These are phyloP conservation scores for Oreochromis niloticus DNA, from an alignment of 2,113 vertebrate species.

Conservation along the genomic window DNA sequence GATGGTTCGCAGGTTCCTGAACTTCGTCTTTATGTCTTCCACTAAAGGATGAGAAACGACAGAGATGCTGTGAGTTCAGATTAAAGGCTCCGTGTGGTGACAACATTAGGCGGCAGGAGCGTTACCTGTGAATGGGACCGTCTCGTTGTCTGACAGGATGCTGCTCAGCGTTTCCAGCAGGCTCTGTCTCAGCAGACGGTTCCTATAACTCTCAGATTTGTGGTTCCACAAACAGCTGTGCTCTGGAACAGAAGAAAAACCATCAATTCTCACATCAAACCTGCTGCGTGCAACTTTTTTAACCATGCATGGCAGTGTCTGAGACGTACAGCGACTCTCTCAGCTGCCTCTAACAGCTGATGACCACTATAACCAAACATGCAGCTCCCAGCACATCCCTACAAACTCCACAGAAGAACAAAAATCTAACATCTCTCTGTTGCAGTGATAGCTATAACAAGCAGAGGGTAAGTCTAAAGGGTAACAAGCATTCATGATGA, in stretches of 20 bases:
- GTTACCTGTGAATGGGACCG: slow-evolving; percentile 41
- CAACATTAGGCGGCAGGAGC: not conserved
- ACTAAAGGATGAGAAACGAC: not conserved
- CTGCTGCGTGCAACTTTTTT: not conserved
- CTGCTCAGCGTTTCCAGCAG: slow-evolving; percentile 43
- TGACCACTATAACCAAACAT: not conserved
- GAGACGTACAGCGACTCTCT: not conserved
- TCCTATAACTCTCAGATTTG: slow-evolving; percentile 40
- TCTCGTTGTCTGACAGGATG: slow-evolving; percentile 18
- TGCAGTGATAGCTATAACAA: not conserved
- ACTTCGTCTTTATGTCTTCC: slow-evolving; percentile 60
- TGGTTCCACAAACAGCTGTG: slow-evolving; percentile 59
- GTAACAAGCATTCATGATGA: not conserved
- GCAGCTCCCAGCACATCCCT: not conserved
- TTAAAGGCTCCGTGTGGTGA: not conserved
- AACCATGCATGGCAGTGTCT: not conserved
- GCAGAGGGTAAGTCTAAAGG: not conserved
- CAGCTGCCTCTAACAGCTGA: not conserved
- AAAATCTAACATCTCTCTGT: not conserved
- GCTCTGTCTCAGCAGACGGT: slow-evolving; percentile 28
- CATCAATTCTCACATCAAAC: not conserved
- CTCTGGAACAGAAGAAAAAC: not conserved
- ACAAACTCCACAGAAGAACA: not conserved
- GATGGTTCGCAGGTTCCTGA: slow-evolving; percentile 55
- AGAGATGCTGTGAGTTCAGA: not conserved